A percentile compares a stretch with the other conserved stretches of the same genome.
These are phyloP conservation scores for Anisognathus igniventris DNA, from an alignment of 2,797 vertebrate genomes.

Conservation along the genomic window DNA sequence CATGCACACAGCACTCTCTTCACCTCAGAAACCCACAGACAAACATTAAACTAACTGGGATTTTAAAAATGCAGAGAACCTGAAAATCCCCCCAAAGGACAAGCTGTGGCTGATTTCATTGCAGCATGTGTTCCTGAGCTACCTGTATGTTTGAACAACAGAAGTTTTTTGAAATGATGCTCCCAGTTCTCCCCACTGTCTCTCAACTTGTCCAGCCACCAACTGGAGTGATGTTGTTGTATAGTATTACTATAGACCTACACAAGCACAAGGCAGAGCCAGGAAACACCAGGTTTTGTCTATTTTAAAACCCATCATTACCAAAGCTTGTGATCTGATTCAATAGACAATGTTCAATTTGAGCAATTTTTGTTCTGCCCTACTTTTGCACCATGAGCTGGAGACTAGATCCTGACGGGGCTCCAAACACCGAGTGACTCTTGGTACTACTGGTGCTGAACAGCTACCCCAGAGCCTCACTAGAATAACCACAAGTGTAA, in stretches of 20 bases:
- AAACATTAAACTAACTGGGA: neutral
- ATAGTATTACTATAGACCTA: neutral
- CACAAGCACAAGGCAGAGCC: neutral
- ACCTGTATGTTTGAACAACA: neutral
- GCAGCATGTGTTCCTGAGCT: neutral
- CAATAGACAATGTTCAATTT: neutral
- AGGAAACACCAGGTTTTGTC: neutral
- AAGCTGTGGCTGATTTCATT: neutral
- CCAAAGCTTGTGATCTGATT: neutral
- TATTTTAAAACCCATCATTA: neutral
- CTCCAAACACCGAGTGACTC: neutral
- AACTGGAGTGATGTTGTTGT: rapidly evolving
- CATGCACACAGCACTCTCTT: neutral
- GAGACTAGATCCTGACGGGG: neutral
- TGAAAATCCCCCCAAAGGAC: neutral
- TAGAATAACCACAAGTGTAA: neutral
- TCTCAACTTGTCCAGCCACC: neutral
- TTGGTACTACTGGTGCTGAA: neutral
- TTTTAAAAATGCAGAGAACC: neutral
- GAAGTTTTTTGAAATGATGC: neutral
- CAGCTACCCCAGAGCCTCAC: neutral
- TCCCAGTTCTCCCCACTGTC: neutral
- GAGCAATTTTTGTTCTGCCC: neutral
- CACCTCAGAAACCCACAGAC: neutral
- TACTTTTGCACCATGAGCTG: neutral